Evolutionary conservation across 2,113 vertebrate genomes (phyloP), one percentile per base, ranked within the genome.

Genomic region (Monopterus albus): DNA sequence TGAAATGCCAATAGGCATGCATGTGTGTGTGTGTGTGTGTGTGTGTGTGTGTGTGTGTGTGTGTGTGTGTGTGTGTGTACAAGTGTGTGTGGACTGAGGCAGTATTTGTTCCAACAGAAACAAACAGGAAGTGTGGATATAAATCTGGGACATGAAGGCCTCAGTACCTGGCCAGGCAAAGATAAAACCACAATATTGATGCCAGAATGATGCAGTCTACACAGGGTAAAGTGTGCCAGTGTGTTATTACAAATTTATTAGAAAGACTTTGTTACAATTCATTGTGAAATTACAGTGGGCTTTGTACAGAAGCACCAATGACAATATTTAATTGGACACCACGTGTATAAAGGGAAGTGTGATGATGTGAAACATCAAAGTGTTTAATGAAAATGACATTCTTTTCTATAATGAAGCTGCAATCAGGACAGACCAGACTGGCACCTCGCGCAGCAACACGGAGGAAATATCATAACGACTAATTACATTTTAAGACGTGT

Each of bases 401-500:
- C 39, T 45, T 71, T 66, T 58, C 62, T 39, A 77, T 78, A 82
- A 75, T 83, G 72, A 70, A 63, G 78, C 72, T 10, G 61, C 77
- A 91, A 90, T 91, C 90, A 68, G 78, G 60, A 84, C 46, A 15
- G 70, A 86, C 63, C 90, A 91, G 85, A 74, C 82, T 72, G 62
- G 61, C 45, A 62, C 40, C 52, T 56, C 47, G 10, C 23, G 84
- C 76, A 35, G 86, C 76, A 83, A 70, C 79, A 77, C 18, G 38
- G 49, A 65, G 53, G 53, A 86, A 83, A 79, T 58, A 82, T 88
- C 85, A 83, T 73, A 78, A 75, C 84, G 79, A 88, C 70, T 88
- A 89, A 88, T 88, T 87, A 86, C 81, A 79, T 84, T 88, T 85
- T 72, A 83, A 84, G 79, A 83, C 79, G 83, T 83, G 69, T 56